phyloP scores from a whole-genome alignment of 2,797 vertebrate genomes.

The Chaenodraco wilsoni region DNA sequence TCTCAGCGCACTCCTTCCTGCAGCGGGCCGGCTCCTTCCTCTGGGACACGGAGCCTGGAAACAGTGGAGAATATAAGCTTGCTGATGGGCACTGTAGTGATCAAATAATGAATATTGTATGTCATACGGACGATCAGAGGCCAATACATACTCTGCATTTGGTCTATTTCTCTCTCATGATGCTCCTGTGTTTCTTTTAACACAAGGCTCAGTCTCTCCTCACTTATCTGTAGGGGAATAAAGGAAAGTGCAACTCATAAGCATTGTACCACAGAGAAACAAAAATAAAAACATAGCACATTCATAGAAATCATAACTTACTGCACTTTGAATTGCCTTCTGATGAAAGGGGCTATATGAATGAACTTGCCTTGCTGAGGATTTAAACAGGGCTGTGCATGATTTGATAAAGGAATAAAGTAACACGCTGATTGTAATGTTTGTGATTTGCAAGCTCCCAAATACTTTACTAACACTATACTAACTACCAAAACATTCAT shows the following conservation, averaged over 20 bases:
- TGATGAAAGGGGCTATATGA: too few species aligned
- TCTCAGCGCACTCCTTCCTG: constrained; percentile 77
- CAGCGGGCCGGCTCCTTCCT: constrained; percentile 63
- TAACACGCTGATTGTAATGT: neutral
- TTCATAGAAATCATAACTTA: neutral
- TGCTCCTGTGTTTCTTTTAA: constrained; percentile 78
- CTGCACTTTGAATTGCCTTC: too few species aligned
- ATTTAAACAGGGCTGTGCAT: neutral
- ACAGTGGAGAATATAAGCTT: neutral
- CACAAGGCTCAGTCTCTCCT: constrained; percentile 70
- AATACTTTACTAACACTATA: neutral
- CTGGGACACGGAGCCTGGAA: constrained; percentile 62
- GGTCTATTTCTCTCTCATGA: constrained; percentile 74
- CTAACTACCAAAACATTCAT: too few species aligned
- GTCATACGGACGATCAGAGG: neutral
- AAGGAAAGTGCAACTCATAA: neutral
- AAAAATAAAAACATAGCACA: neutral
- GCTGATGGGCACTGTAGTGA: neutral
- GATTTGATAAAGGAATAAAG: neutral
- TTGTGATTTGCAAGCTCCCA: neutral
- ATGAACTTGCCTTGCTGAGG: neutral
- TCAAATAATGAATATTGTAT: neutral
- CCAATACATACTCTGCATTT: constrained; percentile 69
- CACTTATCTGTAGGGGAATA: constrained; percentile 66
- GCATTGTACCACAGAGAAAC: neutral